A percentile compares a stretch with the other conserved stretches of the same genome.
phyloP scores from a whole-genome alignment of 2,888 invertebrate species.

The Craniophora ligustri region DNA sequence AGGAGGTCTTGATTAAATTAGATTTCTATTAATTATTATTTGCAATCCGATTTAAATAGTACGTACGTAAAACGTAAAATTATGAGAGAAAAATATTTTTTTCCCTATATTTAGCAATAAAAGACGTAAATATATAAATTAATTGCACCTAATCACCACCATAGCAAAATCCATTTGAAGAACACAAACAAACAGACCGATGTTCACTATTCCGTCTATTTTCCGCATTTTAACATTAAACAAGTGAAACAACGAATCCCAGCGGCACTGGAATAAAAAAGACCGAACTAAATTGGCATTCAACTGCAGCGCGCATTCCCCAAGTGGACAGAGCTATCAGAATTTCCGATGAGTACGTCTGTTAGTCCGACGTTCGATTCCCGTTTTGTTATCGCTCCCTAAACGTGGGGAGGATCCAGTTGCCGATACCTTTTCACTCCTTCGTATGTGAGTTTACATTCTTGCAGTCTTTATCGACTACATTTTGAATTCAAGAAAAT shows the following conservation, averaged over 20 bases:
- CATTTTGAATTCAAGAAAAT: constrained; percentile 39
- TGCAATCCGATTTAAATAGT: no score
- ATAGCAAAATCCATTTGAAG: constrained; percentile 2
- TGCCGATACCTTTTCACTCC: constrained; percentile 38
- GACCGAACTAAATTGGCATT: constrained; percentile 51
- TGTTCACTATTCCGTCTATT: constrained; percentile 10
- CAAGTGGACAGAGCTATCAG: constrained; percentile 56
- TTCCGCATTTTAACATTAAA: constrained; percentile 30
- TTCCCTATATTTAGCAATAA: no score
- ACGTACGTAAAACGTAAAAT: no score
- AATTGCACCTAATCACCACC: no score
- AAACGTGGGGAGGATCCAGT: constrained; percentile 47
- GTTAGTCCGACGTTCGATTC: constrained; percentile 52
- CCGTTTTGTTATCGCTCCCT: constrained; percentile 54
- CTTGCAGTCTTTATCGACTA: constrained; percentile 41
- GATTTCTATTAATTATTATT: no score
- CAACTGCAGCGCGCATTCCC: constrained; percentile 54
- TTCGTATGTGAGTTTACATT: constrained; percentile 39
- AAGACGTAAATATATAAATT: no score
- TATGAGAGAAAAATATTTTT: no score
- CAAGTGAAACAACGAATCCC: constrained; percentile 38
- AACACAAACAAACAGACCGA: neutral
- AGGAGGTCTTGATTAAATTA: no score
- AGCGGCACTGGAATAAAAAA: constrained; percentile 35
- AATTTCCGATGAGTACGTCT: constrained; percentile 59